Base-by-base conservation (phyloP, 2,888 invertebrate genomes). In the Cataglyphis rosenhaueri region DNA sequence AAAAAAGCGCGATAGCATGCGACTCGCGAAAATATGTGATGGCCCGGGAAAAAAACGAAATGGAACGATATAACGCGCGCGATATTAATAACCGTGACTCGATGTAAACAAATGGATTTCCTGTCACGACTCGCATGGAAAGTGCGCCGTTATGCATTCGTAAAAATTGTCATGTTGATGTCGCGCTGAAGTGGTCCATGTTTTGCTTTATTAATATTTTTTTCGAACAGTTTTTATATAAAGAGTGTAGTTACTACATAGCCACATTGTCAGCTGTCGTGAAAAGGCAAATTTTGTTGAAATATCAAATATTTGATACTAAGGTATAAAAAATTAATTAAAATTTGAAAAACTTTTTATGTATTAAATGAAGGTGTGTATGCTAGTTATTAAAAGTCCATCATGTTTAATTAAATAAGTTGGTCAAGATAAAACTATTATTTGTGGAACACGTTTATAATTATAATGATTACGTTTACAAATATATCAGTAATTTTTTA, bases 91-190 rank as follows among this genome's bases (percentile, higher is more conserved):
- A 86, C 68, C 82, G 68, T 25, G 79, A 70, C 61, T 82, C 76
- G 66, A 48, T 64, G 76, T 79, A 71, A 82, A 86, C 82, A 86
- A 86, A 86, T 76, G 73, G 82, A 84, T 86, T 82, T 85, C 81
- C 71, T 64, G 64, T 64, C 64, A 64, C 52, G 25, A 73, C 15
- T 73, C 35, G 35, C 44, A 68, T 70, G 78, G 81, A 68, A 86
- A 85, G 61, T 70, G 65, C 75, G 55, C 48, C 70, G 82, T 86
- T 84, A 82, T 68, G 41, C 76, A 71, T 74, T 84, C 79, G 83
- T 81, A 76, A 85, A 85, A 86, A 82, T 81, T 76, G 74, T 83
- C 73, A 82, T 10, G 44, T 10, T 61, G 15, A 74, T 74, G 48
- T 35, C 18, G 41, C 73, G 52, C 18, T 65, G 65, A 55, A 75